Base-by-base conservation (phyloP, 2,888 invertebrate genomes). In the Meta bourneti region DNA sequence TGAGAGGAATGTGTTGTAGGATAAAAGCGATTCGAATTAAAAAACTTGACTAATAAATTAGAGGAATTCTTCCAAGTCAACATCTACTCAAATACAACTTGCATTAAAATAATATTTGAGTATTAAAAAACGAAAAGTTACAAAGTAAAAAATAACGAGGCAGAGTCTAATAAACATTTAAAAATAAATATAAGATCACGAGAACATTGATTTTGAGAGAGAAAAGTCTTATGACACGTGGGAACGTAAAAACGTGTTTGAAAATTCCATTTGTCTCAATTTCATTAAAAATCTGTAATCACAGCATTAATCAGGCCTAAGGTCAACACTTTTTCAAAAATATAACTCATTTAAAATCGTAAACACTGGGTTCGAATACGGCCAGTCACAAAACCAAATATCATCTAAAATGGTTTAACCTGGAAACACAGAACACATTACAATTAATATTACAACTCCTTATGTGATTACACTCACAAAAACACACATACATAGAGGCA, bases 271-370 rank as follows among this genome's bases (percentile, higher is more conserved):
- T 54, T 19, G 49, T 61, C 13, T 34, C 34, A 71, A 72, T 69
- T 77, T 78, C 75, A 81, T 91, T 77, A 91, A 78, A 87, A 79
- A 83, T 88, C 72, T 79, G 54, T 78, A 72, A 87, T 91, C 91
- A 91, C 90, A 91, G 90, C 54, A 82, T 81, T 74, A 86, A 82
- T 91, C 81, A 81, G 85, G 86, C 75, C 75, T 80, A 86, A 82
- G 74, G 69, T 91, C 86, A 84, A 91, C 86, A 91, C 13, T 78
- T 87, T 70, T 83, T 82, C 80, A 91, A 91, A 90, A 91, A 91
- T 90, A 90, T 87, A 91, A 91, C 91, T 91, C 82, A 83, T 87
- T 77, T 87, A 81, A 78, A 87, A 85, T 74, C 81, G 61, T 80
- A 80, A 90, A 81, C 86, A 86, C 61, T 79, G 82, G 49, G n/a